Conservation (phyloP, 1,140 invertebrate genomes). For the Drosophila subpulchrella region DNA sequence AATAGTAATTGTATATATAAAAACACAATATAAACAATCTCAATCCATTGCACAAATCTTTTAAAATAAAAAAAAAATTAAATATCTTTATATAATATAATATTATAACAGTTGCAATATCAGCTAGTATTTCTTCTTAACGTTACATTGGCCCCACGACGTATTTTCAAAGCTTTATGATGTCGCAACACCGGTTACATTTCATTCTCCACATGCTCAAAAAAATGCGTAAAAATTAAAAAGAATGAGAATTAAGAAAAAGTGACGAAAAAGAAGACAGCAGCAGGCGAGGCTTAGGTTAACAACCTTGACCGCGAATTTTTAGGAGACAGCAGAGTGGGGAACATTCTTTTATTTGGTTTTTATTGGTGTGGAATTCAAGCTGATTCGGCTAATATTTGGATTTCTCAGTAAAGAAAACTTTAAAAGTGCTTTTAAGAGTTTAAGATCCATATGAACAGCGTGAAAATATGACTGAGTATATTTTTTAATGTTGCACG, state of each 20-base stretch:
- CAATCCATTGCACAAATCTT: no score
- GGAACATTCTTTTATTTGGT: slow-evolving; percentile 22
- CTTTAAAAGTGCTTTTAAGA: neutral
- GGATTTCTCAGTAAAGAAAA: slow-evolving; percentile 18
- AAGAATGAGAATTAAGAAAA: slow-evolving; percentile 36
- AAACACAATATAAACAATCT: no score
- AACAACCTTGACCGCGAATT: slow-evolving; percentile 81
- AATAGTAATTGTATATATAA: no score
- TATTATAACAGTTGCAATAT: neutral
- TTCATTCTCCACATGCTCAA: slow-evolving; percentile 30
- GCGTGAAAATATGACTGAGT: neutral
- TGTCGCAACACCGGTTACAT: slow-evolving; percentile 32
- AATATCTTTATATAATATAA: neutral
- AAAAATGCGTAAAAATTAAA: slow-evolving; percentile 56
- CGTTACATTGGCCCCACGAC: slow-evolving; percentile 18
- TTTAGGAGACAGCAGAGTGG: slow-evolving; percentile 12
- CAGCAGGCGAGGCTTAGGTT: slow-evolving; percentile 53
- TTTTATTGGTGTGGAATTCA: slow-evolving; percentile 3
- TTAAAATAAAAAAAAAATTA: no score
- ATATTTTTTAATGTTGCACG: neutral
- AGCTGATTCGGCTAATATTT: slow-evolving; percentile 16
- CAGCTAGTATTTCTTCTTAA: neutral
- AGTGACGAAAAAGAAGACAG: neutral
- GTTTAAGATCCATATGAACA: neutral
- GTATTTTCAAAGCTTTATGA: slow-evolving; percentile 69